Evolutionary conservation across 2,113 vertebrate genomes (phyloP).

Genomic region (Naja naja): DNA sequence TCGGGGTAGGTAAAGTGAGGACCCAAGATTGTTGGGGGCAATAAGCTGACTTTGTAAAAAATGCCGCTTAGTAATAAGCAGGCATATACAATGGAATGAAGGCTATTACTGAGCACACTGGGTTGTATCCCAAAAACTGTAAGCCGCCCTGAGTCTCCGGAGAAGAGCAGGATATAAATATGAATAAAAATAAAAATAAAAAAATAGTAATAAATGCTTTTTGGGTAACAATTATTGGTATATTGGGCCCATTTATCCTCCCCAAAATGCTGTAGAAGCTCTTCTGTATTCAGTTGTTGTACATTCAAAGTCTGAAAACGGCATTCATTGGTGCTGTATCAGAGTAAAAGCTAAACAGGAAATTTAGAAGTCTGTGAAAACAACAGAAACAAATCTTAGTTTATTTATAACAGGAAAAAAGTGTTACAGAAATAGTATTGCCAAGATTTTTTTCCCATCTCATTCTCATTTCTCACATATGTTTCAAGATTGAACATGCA

Average conservation of each 20-base stretch:
- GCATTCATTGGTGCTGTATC: constrained; percentile 6
- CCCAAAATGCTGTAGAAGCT: not conserved
- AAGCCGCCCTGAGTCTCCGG: too few species aligned
- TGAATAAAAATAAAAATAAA: too few species aligned
- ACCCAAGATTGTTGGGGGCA: too few species aligned
- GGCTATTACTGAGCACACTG: too few species aligned
- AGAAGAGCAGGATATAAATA: too few species aligned
- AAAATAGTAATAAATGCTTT: constrained; percentile 5
- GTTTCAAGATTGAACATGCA: constrained; percentile 39
- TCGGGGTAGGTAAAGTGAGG: too few species aligned
- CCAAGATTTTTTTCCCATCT: constrained; percentile 52
- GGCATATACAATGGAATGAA: too few species aligned
- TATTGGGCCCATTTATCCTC: constrained; percentile 22
- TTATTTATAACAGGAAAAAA: constrained; percentile 39
- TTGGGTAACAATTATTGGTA: constrained; percentile 28
- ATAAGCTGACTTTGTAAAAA: too few species aligned
- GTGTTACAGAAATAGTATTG: not conserved
- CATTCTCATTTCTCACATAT: constrained; percentile 52
- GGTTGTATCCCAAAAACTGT: too few species aligned
- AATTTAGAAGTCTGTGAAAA: constrained; percentile 30
- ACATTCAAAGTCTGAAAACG: constrained; percentile 7
- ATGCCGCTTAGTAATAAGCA: too few species aligned
- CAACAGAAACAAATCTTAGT: not conserved
- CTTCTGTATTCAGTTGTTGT: not conserved
- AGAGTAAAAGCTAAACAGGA: constrained; percentile 6